Conservation (phyloP, 2,888 invertebrate species). For the Phaedon cochleariae region DNA sequence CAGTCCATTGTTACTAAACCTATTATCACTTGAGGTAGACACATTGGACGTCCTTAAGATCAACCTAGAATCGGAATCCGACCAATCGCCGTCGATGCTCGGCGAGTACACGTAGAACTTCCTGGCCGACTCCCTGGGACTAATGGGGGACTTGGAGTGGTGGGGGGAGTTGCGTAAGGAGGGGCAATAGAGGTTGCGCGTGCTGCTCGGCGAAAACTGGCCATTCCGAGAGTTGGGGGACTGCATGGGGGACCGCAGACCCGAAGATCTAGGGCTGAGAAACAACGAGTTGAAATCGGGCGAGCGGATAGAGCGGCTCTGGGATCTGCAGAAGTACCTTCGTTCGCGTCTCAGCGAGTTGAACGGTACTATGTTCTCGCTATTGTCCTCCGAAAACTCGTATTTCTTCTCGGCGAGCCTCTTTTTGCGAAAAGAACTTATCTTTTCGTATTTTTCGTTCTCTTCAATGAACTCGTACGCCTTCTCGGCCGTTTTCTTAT, state of each 20-base stretch:
- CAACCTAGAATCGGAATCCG: conserved; percentile 60
- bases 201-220: conserved; percentile 58
- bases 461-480: conserved; percentile 89
- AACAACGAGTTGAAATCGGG: conserved; percentile 58
- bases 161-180: conserved; percentile 58
- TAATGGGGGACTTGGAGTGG: conserved; percentile 60
- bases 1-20: conserved; percentile 51
- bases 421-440: conserved; percentile 85
- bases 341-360: conserved; percentile 66
- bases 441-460: conserved; percentile 83
- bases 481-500: conserved; percentile 71
- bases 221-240: conserved; percentile 60
- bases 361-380: conserved; percentile 73
- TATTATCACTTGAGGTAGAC: conserved; percentile 44
- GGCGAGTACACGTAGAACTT: conserved; percentile 62
- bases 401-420: conserved; percentile 91
- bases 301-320: conserved; percentile 55
- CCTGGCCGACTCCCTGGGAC: conserved; percentile 56
- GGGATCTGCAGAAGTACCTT: conserved; percentile 54
- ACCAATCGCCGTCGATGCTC: conserved; percentile 60
- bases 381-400: conserved; percentile 84
- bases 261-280: conserved; percentile 58
- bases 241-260: conserved; percentile 59
- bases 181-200: conserved; percentile 56
- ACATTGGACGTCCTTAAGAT: conserved; percentile 54